phyloP scores from a whole-genome alignment of 1,140 invertebrate genomes.

The Dendrolimus punctatus region DNA sequence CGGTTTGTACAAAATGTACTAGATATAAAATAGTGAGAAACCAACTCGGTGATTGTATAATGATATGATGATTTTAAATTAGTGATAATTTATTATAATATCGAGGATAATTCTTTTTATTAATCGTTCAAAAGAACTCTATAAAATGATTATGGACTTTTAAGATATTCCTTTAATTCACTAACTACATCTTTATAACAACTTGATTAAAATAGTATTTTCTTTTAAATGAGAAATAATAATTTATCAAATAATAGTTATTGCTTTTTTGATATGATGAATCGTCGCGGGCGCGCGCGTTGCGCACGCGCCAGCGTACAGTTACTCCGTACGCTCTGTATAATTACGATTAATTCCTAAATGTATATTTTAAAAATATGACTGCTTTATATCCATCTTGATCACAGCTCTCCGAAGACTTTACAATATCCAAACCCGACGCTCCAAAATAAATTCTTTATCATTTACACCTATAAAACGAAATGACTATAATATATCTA shows the following conservation, averaged over 20 bases:
- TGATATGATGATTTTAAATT: slow-evolving; percentile 59
- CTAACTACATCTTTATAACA: slow-evolving; percentile 66
- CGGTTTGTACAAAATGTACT: slow-evolving; percentile 21
- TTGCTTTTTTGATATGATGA: slow-evolving; percentile 68
- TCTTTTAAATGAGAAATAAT: slow-evolving; percentile 56
- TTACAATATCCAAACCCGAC: slow-evolving; percentile 63
- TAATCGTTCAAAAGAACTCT: slow-evolving; percentile 68
- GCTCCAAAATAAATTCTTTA: slow-evolving; percentile 68
- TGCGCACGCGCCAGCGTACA: not conserved
- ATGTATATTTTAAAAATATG: slow-evolving; percentile 68
- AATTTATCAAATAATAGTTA: slow-evolving; percentile 67
- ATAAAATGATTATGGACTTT: slow-evolving; percentile 63
- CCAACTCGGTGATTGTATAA: slow-evolving; percentile 51
- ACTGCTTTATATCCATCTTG: slow-evolving; percentile 68
- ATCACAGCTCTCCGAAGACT: slow-evolving; percentile 69
- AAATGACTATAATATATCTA: slow-evolving; percentile 70
- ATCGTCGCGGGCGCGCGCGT: slow-evolving; percentile 33
- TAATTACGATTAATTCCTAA: slow-evolving; percentile 64
- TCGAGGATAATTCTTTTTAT: slow-evolving; percentile 38
- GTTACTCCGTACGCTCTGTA: slow-evolving; percentile 24
- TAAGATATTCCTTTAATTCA: slow-evolving; percentile 61
- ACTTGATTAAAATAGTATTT: slow-evolving; percentile 66
- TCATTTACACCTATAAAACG: slow-evolving; percentile 66
- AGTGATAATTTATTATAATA: slow-evolving; percentile 36
- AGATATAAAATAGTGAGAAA: slow-evolving; percentile 29